Percentiles rank a stretch among this genome's conserved stretches.
Evolutionary conservation across 2,113 vertebrate genomes (phyloP).

Genomic region (Cnemophilus loriae): DNA sequence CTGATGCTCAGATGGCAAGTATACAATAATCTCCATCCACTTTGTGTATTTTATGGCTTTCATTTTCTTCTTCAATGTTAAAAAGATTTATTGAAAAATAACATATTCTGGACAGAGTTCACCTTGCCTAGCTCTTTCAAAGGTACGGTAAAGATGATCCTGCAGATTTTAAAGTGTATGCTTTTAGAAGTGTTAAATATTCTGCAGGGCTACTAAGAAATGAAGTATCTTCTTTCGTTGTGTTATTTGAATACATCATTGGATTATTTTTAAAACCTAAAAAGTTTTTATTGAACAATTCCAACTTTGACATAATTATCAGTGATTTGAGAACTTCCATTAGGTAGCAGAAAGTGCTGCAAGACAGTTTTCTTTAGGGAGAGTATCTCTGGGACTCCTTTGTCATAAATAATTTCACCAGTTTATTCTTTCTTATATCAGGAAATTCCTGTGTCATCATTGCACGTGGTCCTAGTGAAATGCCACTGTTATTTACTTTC

Average conservation of each 20-base stretch:
- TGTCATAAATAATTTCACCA: background rate
- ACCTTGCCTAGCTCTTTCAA: background rate
- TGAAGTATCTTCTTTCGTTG: background rate
- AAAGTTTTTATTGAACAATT: background rate
- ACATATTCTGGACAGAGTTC: background rate
- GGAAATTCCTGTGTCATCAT: background rate
- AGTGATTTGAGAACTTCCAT: background rate
- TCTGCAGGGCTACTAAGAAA: background rate
- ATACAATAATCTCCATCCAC: background rate
- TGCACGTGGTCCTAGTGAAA: background rate
- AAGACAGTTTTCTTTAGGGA: background rate
- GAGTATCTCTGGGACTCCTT: background rate
- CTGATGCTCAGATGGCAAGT: background rate
- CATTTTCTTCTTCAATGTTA: background rate
- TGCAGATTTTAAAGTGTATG: background rate
- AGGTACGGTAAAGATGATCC: background rate
- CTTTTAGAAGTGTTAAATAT: background rate
- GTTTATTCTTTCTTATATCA: background rate
- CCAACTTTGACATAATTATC: background rate
- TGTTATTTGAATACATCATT: fast-evolving
- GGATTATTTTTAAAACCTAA: background rate
- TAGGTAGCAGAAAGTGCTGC: background rate
- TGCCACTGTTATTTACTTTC: background rate
- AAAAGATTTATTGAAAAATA: background rate
- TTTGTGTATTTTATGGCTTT: background rate